Base-by-base conservation (phyloP, 2,797 vertebrate genomes). In the Leptodactylus fallax region DNA sequence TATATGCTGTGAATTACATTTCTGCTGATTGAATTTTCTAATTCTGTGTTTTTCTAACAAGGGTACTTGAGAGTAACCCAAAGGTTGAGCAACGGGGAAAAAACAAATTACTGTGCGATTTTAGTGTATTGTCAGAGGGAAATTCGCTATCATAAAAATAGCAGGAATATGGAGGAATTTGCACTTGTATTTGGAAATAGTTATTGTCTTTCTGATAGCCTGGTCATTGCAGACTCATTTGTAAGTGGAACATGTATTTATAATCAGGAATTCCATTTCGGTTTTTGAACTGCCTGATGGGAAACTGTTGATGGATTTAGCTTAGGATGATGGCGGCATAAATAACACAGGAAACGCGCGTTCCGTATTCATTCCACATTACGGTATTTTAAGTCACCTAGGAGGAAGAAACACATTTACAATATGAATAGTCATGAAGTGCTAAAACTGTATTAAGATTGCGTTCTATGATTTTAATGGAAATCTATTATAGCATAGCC, bases 21-120 rank as follows among this genome's bases (percentile, higher is more conserved):
- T 81, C 36, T 81, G 78, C 85, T 88, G 87, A 88, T 88, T 88
- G 82, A 74, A 88, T 88, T 88, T 77, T 81, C 53, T 88, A 88
- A 88, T 85, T 88, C 27, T 7, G 36, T 80, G 87, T 85, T 79
- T 81, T 45, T 80, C 83, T 77, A 67, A 80, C 56, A 85, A 85
- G 78, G 21, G 67, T 67, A 45, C 83, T 88, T 81, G 56, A 85
- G 58, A 77, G 23, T 85, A 65, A 85, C 78, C 83, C 27, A 56
- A 72, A 81, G 83, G 83, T 81, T 63, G 69, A 36, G 65, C 82
- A 80, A 74, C 76, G 53, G 87, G 47, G 45, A 45, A 80, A 81
- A 85, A 88, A 85, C 81, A 88, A 88, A 88, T 85, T 85, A 65
- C 71, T 51, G 21, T 81, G 83, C 45, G 69, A 88, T 85, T 88